Percentiles rank a stretch among this genome's conserved stretches.
Conservation (phyloP, 2,113 vertebrate species). For the Pteronura brasiliensis region DNA sequence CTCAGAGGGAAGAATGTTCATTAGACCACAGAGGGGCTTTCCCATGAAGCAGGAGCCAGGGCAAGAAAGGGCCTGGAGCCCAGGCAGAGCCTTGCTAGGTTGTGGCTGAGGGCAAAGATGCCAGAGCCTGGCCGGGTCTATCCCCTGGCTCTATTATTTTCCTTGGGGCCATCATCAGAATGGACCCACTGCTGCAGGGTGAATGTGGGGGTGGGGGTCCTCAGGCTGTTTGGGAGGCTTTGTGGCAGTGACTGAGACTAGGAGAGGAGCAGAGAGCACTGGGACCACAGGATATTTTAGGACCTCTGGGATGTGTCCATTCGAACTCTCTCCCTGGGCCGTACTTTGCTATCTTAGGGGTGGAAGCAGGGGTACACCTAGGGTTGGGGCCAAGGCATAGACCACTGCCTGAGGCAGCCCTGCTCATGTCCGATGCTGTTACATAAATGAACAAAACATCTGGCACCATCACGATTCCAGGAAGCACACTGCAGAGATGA, state of each 20-base stretch:
- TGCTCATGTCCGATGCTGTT: not conserved
- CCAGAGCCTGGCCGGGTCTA: not conserved
- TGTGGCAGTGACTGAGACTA: not conserved
- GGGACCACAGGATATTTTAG: not conserved
- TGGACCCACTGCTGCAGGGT: not conserved
- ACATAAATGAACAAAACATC: constrained; percentile 40
- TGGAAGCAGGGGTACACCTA: not conserved
- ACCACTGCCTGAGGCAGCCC: not conserved
- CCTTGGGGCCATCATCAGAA: not conserved
- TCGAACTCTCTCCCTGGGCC: not conserved
- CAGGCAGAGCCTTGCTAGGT: not conserved
- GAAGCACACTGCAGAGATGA: not conserved
- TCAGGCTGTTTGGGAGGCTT: not conserved
- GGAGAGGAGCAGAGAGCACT: not conserved
- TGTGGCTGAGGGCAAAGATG: not conserved
- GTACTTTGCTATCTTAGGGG: not conserved
- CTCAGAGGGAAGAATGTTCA: not conserved
- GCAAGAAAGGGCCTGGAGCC: not conserved
- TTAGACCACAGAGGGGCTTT: not conserved
- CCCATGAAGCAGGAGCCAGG: not conserved
- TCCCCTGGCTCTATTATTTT: not conserved
- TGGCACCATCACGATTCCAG: constrained; percentile 19
- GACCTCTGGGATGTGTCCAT: not conserved
- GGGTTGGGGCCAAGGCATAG: not conserved
- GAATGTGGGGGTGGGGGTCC: not conserved